A percentile compares a stretch with the other conserved stretches of the same genome.
phyloP scores from a whole-genome alignment of 2,888 invertebrate species.

The Petrolisthes cinctipes region DNA sequence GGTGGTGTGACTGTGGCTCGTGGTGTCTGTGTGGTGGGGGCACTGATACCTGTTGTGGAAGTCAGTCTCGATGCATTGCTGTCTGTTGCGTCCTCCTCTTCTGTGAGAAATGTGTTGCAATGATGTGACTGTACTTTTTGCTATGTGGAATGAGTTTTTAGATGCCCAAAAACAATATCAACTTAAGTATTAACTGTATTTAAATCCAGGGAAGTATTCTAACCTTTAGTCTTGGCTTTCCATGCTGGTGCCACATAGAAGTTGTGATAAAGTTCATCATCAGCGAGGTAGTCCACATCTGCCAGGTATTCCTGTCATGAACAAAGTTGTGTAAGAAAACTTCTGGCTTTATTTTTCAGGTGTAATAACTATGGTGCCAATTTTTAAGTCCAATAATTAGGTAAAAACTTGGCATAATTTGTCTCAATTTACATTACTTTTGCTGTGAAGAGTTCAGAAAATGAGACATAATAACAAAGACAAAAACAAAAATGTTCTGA shows the following conservation, averaged over 20 bases:
- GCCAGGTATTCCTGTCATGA: slow-evolving; percentile 73
- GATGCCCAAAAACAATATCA: too few relatives aligned
- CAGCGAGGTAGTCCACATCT: slow-evolving; percentile 69
- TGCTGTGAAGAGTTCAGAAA: too few relatives aligned
- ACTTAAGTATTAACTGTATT: too few relatives aligned
- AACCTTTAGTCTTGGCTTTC: slow-evolving; percentile 13
- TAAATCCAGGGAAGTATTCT: background rate
- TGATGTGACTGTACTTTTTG: too few relatives aligned
- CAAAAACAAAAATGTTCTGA: background rate
- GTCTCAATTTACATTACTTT: too few relatives aligned
- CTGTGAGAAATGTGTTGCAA: slow-evolving; percentile 66
- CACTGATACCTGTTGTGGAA: background rate
- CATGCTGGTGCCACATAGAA: slow-evolving; percentile 20
- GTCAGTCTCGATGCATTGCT: background rate
- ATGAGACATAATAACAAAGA: background rate
- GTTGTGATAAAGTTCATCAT: slow-evolving; percentile 68
- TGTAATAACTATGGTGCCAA: background rate
- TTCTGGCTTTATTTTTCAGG: background rate
- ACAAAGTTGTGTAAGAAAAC: background rate
- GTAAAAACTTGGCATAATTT: background rate
- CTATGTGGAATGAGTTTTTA: too few relatives aligned
- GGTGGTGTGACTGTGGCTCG: slow-evolving; percentile 40
- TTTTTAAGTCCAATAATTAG: background rate
- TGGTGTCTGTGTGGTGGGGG: slow-evolving; percentile 21
- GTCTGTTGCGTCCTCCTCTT: slow-evolving; percentile 67